Evolutionary conservation across 2,888 invertebrate genomes (phyloP), one percentile per base, ranked within the genome.

Genomic region (Exephanes ischioxanthus): DNA sequence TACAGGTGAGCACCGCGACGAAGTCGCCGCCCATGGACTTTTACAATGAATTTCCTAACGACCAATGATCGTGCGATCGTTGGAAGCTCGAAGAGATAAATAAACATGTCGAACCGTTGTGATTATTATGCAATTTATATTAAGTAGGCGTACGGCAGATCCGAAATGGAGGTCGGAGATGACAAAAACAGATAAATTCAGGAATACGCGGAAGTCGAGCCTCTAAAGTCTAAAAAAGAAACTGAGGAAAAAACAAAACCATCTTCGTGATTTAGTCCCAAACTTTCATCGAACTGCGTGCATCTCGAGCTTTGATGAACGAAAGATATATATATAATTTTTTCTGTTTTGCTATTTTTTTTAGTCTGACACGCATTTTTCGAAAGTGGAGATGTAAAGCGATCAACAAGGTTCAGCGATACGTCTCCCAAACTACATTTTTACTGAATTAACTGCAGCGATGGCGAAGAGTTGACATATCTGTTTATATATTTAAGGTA

Each of bases 191-290:
- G 11, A 41, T 41, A 3, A 41, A 9, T 41, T 41, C 9, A 41
- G 41, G 41, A 41, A 11, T 11, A 41, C 11, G 11, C 68, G 63
- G 30, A 53, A 58, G 30, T 75, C 68, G 63, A 68, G 26, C 19
- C 67, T 58, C 6, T 67, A 68, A 19, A 19, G 75, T 55, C 72
- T 53, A n/a, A 58, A 68, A 51, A 78, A 63, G 80, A 70, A 77
- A 61, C 19, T 58, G 16, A 51, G 71, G 78, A 82, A 72, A 72
- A 70, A 73, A 78, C 66, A 76, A 75, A 76, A 92, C 89, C 90
- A 89, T 90, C 91, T 92, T 93, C 93, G 93, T 93, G 93, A 94
- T 93, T 93, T 92, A 93, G 91, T 91, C 92, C 93, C 93, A 11
- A 93, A 91, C 91, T 87, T 92, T 93, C 92, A 92, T 93, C 93